A percentile compares a stretch with the other conserved stretches of the same genome.
These are phyloP conservation scores for Cuculus canorus DNA, from an alignment of 2,797 vertebrate genomes.

Conservation along the genomic window DNA sequence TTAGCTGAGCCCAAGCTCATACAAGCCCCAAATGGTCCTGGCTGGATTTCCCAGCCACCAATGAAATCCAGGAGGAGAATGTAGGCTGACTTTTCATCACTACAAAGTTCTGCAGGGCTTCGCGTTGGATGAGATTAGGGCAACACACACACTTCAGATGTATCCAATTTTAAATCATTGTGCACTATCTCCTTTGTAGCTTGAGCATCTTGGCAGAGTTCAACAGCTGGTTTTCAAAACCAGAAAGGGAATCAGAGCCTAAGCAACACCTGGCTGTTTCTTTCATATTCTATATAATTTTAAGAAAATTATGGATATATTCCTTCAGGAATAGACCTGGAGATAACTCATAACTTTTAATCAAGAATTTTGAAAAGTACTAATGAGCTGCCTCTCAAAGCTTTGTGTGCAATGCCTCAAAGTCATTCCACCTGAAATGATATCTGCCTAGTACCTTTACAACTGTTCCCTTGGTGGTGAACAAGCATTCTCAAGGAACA, in stretches of 20 bases:
- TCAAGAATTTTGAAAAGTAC: too few species aligned
- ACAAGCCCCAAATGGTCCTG: neutral
- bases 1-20: neutral
- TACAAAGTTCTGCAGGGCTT: neutral
- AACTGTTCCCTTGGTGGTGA: neutral
- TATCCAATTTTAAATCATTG: rapidly evolving
- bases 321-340: neutral
- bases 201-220: neutral
- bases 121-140: rapidly evolving
- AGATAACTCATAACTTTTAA: neutral
- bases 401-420: neutral
- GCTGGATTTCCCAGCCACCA: neutral
- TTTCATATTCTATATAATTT: neutral
- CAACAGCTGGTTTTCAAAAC: neutral
- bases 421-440: neutral
- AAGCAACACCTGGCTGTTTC: neutral
- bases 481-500: rapidly evolving
- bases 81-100: neutral
- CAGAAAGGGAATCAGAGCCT: neutral
- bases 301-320: rapidly evolving
- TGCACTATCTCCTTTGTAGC: rapidly evolving
- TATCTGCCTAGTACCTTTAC: neutral
- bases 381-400: neutral
- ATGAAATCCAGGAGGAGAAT: neutral
- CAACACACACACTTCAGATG: neutral